Evolutionary conservation across 2,888 invertebrate genomes (phyloP).

Genomic region (Sphaerophoria taeniata): DNA sequence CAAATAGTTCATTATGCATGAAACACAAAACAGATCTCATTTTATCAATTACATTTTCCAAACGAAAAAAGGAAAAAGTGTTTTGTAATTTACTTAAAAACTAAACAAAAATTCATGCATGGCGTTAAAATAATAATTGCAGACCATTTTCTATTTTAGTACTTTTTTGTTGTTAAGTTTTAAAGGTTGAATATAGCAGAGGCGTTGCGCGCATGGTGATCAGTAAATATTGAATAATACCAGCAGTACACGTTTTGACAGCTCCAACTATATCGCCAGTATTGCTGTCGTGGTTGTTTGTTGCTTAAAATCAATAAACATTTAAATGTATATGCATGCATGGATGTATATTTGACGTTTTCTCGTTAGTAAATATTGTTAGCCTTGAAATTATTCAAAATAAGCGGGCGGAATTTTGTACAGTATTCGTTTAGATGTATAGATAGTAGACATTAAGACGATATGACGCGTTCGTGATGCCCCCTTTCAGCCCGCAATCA

Average conservation of each 20-base stretch:
- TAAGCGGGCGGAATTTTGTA: conserved; percentile 38
- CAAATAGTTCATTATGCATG: background rate
- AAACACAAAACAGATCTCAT: background rate
- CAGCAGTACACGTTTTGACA: conserved; percentile 44
- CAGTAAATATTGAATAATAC: conserved; percentile 40
- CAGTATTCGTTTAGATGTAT: background rate
- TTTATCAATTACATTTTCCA: background rate
- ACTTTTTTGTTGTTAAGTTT: conserved; percentile 1
- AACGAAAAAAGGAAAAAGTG: background rate
- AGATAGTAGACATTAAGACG: conserved; percentile 1
- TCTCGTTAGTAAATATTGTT: conserved; percentile 49
- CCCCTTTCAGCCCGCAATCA: conserved; percentile 2
- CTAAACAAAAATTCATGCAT: conserved; percentile 11
- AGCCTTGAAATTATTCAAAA: conserved; percentile 61
- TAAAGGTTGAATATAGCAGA: conserved; percentile 38
- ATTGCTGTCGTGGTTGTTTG: background rate
- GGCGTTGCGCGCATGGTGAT: conserved; percentile 37
- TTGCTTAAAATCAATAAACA: background rate
- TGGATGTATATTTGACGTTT: conserved; percentile 27
- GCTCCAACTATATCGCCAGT: conserved; percentile 3
- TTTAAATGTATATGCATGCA: background rate
- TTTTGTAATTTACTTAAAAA: conserved; percentile 7
- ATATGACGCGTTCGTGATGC: conserved; percentile 42
- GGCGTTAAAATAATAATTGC: conserved; percentile 1
- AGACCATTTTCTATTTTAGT: background rate